Conservation (phyloP, 1,140 invertebrate species). For the Anagrus nilaparvatae region DNA sequence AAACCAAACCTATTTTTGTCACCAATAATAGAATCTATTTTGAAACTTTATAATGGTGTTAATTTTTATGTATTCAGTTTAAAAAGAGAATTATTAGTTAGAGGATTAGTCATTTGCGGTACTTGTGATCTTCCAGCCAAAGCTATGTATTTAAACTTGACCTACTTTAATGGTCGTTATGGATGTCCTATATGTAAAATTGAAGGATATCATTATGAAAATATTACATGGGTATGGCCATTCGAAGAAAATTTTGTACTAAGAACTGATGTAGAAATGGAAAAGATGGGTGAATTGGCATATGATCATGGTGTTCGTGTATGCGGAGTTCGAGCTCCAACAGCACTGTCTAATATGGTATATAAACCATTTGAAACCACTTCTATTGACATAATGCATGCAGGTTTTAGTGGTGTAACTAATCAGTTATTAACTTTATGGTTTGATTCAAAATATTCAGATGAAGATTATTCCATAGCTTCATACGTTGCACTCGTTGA, state of each 20-base stretch:
- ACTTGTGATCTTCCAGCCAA: constrained; percentile 14
- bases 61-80: constrained; percentile 3
- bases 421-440: constrained; percentile 4
- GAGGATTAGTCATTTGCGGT: constrained; percentile 13
- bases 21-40: background rate
- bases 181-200: constrained; percentile 6
- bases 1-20: constrained; percentile 11
- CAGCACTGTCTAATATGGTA: background rate
- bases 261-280: background rate
- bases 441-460: constrained; percentile 2
- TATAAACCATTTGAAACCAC: constrained; percentile 3
- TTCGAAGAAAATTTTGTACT: constrained; percentile 6
- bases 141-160: constrained; percentile 13
- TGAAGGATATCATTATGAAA: background rate
- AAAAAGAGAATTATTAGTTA: background rate
- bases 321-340: background rate
- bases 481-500: background rate
- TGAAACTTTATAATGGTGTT: background rate
- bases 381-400: constrained; percentile 8
- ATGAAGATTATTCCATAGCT: constrained; percentile 3
- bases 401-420: constrained; percentile 3
- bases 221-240: constrained; percentile 4
- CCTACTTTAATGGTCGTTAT: constrained; percentile 8
- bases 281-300: no score
- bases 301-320: background rate